Base-by-base conservation (phyloP, 1,140 invertebrate species). In the Lasioglossum albipes region DNA sequence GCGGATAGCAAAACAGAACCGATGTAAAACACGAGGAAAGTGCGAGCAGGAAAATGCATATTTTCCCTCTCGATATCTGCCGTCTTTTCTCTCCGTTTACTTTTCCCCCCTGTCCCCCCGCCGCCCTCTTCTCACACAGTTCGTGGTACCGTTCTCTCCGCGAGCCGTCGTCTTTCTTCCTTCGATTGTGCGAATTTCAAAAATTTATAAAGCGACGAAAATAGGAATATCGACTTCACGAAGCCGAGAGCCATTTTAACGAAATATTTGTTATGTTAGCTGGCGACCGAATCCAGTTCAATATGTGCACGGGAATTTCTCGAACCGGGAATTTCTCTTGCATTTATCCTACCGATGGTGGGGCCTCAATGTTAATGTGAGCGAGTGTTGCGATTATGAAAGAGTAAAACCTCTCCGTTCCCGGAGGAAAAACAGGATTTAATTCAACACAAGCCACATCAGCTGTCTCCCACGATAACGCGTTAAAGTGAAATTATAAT, bases 191-290 rank as follows among this genome's bases (percentile, higher is more conserved):
- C 13, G 42, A n/a, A 20, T 6, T 6, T 20, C 57, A 31, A 49
- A 57, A 79, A 74, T 79, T 79, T 74, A 18, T 18, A 74, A 66
- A 20, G 42, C 27, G n/a, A 68, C n/a, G 41, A 49, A 49, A 71
- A 64, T 42, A 31, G 16, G 31, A 13, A 13, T 41, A 16, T 45
- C 54, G 75, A 20, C 41, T 42, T 45, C 45, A 59, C 27, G 49
- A 20, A 54, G 68, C 62, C 36, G n/a, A 54, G 36, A 57, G 70
- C 18, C 62, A 66, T 79, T 79, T 66, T 64, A 2, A 59, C 54
- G 57, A 71, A 71, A 77, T 49, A 59, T 71, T 71, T 45, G 54
- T 61, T 27, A 36, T 20, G 52, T 27, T 76, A n/a, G 41, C 54
- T 3, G 12, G 31, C 10, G 18, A 36, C n/a, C 22, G 42, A 42